Evolutionary conservation across 2,113 vertebrate genomes (phyloP).

Genomic region (Anhinga anhinga): DNA sequence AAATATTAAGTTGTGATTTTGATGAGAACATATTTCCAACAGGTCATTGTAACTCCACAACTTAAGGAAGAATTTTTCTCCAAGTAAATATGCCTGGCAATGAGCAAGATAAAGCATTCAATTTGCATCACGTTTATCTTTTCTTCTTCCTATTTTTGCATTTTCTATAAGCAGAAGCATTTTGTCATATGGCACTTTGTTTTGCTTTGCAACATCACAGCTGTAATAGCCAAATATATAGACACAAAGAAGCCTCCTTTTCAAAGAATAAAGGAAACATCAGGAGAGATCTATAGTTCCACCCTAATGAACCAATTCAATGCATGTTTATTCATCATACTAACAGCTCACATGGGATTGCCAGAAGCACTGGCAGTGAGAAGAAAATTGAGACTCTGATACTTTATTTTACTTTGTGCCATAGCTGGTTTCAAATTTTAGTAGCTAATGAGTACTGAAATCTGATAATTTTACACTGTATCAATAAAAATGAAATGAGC

Average conservation of each 20-base stretch:
- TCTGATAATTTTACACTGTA: not conserved
- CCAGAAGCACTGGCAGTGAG: not conserved
- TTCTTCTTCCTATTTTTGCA: constrained; percentile 20
- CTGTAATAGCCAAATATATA: constrained; percentile 44
- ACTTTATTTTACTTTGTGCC: not conserved
- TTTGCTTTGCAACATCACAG: constrained; percentile 45
- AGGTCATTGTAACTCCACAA: not conserved
- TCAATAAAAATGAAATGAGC: not conserved
- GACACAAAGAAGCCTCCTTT: constrained; percentile 33
- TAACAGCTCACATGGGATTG: not conserved
- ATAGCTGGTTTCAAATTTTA: not conserved
- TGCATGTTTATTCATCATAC: constrained; percentile 18
- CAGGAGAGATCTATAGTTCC: constrained; percentile 41
- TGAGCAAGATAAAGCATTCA: constrained; percentile 7
- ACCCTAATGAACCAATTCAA: constrained; percentile 52
- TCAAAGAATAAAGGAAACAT: constrained; percentile 46
- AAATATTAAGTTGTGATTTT: constrained; percentile 33
- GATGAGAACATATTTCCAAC: not conserved
- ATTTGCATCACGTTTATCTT: not conserved
- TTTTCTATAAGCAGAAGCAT: constrained; percentile 15
- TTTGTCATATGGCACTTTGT: not conserved
- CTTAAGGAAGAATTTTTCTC: not conserved
- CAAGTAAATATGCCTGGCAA: not conserved
- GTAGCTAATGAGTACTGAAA: constrained; percentile 9
- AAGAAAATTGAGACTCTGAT: constrained; percentile 4